phyloP scores from a whole-genome alignment of 2,888 invertebrate genomes.

The Fragum whitleyi region DNA sequence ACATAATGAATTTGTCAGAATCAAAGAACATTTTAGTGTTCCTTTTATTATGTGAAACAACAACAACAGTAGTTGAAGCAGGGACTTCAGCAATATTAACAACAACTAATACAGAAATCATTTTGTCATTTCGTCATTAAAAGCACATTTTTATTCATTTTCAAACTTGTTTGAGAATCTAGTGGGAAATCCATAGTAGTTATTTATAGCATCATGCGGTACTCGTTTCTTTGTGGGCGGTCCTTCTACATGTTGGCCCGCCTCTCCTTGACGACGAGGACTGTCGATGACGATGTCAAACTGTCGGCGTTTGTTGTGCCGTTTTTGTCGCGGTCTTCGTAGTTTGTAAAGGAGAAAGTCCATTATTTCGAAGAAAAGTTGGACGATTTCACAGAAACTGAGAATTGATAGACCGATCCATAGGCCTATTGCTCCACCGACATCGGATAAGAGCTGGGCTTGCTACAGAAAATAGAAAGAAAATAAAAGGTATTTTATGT shows the following conservation, averaged over 20 bases:
- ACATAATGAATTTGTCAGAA: too few species aligned
- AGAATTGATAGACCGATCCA: conserved; percentile 73
- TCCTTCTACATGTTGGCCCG: neutral
- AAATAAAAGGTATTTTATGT: neutral
- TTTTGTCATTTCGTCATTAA: neutral
- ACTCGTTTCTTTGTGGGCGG: neutral
- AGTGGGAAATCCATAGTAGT: neutral
- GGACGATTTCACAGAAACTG: conserved; percentile 67
- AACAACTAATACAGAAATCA: too few species aligned
- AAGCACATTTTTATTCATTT: neutral
- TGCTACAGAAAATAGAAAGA: conserved; percentile 43
- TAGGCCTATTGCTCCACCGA: conserved; percentile 72
- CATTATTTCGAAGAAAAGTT: conserved; percentile 64
- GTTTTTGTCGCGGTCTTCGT: conserved; percentile 3
- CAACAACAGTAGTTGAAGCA: too few species aligned
- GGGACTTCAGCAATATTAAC: too few species aligned
- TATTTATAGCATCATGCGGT: neutral
- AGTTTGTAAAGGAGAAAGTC: conserved; percentile 35
- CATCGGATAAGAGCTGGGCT: conserved; percentile 68
- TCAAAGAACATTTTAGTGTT: too few species aligned
- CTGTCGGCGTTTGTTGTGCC: neutral
- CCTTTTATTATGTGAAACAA: too few species aligned
- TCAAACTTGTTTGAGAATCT: neutral
- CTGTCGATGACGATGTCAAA: neutral
- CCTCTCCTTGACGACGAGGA: neutral